Conservation (phyloP, 64 coral and sea anemone genomes). For the Anthopleura sola region DNA sequence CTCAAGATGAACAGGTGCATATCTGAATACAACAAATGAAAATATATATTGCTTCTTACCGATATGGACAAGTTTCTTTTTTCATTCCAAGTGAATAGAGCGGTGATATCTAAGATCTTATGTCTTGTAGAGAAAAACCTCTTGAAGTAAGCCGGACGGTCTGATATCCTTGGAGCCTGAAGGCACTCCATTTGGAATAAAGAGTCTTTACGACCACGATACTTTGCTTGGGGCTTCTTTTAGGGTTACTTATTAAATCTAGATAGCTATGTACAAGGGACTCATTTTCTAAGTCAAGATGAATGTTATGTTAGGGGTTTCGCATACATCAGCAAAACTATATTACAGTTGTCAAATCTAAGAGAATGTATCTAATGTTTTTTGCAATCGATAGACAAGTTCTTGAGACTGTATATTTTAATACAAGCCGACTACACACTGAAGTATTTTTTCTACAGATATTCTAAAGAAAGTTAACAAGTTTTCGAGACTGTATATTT, state of each 20-base stretch:
- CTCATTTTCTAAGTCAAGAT: no score
- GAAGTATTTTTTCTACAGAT: no score
- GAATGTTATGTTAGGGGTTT: no score
- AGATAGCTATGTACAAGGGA: no score
- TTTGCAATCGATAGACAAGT: no score
- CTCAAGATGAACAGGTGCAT: neutral
- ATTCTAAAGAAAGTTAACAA: no score
- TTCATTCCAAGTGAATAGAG: neutral
- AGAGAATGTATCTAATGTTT: no score
- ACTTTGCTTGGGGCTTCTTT: neutral
- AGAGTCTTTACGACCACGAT: neutral
- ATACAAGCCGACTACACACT: no score
- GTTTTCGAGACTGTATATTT: no score
- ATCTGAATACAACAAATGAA: neutral
- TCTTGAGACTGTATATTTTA: no score
- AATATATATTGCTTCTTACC: neutral
- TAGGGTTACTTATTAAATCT: neutral
- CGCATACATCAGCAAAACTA: no score
- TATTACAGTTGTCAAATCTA: no score
- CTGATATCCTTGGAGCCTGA: neutral
- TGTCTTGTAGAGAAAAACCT: neutral
- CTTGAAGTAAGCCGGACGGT: neutral
- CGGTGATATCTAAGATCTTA: neutral
- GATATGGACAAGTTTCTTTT: neutral
- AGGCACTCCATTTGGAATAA: neutral